Evolutionary conservation across 2,797 vertebrate species (phyloP), one percentile per base, ranked within the genome.

Genomic region (Microctenopoma stevenorrisi): DNA sequence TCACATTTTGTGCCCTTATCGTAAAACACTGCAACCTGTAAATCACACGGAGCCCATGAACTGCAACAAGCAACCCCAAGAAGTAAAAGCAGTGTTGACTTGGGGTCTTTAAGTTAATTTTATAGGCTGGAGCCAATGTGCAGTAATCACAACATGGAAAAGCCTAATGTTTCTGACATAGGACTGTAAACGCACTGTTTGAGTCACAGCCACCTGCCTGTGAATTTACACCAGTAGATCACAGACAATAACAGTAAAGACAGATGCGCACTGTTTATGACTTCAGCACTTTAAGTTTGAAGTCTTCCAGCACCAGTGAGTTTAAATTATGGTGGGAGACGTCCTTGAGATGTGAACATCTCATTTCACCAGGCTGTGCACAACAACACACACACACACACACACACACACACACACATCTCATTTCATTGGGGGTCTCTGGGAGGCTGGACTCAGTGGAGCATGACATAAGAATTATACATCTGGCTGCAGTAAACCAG

Each of bases 311-410:
- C 87, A 84, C 81, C 89, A 88, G 74, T 90, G 89, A 84, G 82
- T 91, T 91, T 92, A 92, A 92, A 93, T 93, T 90, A 93, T 91
- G 88, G 90, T 87, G 87, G 86, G 76, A 90, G 87, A 93, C 85
- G 92, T 91, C 92, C 92, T 93, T 93, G 92, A 85, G 89, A 92
- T 91, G 89, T 92, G 92, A 92, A 92, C 91, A 91, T 92, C 89
- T 93, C 89, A 92, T 93, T 92, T 89, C 89, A 89, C 78, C 84
- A 76, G 58, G 80, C 81, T 63, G 61, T 70, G 57, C 46, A 25
- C 69, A 79, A 26, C 68, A 69, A 49, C 64, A 53, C 65, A 38
- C 64, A 50, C 49, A 7, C 79, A 33, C 54, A 38, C 64, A 47
- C 46, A 28, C 67, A 62, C 64, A 72, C 68, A 60, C 46, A 30